These are phyloP conservation scores for Drosophila cardini DNA, from an alignment of 1,140 invertebrate species.

Conservation along the genomic window DNA sequence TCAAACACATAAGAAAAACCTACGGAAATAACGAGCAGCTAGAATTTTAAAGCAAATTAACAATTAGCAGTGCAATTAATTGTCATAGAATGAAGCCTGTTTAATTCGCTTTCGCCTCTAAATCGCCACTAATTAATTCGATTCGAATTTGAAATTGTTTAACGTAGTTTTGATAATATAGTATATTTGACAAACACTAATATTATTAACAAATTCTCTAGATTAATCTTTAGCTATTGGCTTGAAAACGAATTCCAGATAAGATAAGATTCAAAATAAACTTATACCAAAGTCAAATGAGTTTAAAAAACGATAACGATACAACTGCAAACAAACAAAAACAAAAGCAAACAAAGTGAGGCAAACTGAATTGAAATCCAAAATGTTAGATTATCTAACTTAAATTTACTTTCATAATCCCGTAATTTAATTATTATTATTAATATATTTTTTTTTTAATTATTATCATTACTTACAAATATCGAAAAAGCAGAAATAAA, in stretches of 20 bases:
- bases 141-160: slow-evolving; percentile 36
- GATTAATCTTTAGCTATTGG: slow-evolving; percentile 7
- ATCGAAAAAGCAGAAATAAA: slow-evolving; percentile 20
- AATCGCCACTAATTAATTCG: slow-evolving; percentile 24
- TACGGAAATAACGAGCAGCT: not conserved
- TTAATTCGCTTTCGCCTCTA: slow-evolving; percentile 13
- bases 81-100: slow-evolving; percentile 1
- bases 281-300: slow-evolving; percentile 68
- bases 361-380: slow-evolving; percentile 42
- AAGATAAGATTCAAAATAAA: slow-evolving; percentile 18
- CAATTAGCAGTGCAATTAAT: slow-evolving; percentile 17
- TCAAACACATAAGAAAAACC: slow-evolving; percentile 6
- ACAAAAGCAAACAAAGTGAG: slow-evolving; percentile 11
- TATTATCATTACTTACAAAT: not conserved
- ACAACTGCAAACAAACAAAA: slow-evolving; percentile 26
- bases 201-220: slow-evolving; percentile 1
- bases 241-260: slow-evolving; percentile 9
- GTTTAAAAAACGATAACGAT: slow-evolving; percentile 57
- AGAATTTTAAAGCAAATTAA: not conserved
- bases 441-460: not conserved
- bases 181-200: not conserved
- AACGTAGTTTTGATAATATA: slow-evolving; percentile 26
- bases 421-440: slow-evolving; percentile 22
- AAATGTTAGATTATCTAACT: slow-evolving; percentile 10
- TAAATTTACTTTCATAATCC: not conserved